Evolutionary conservation across 2,888 invertebrate genomes (phyloP).

Genomic region (Limenitis camilla): DNA sequence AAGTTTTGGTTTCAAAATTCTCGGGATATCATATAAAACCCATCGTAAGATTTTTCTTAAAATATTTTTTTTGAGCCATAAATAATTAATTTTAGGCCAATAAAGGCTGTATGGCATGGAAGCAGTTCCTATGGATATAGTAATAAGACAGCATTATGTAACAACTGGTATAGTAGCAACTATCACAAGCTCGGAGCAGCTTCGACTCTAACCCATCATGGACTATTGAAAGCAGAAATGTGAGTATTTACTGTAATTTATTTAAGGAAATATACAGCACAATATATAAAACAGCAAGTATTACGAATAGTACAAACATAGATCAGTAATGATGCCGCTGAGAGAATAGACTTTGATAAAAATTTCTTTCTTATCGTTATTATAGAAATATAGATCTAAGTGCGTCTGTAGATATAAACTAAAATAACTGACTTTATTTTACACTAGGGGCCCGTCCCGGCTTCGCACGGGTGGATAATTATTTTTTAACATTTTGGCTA

Average conservation of each 20-base stretch:
- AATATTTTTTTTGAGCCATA: too few relatives aligned
- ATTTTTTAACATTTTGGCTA: too few relatives aligned
- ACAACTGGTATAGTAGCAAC: slow-evolving; percentile 43
- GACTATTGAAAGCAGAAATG: slow-evolving; percentile 42
- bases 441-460: too few relatives aligned
- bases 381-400: too few relatives aligned
- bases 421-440: too few relatives aligned
- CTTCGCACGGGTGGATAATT: too few relatives aligned
- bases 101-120: slow-evolving; percentile 57
- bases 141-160: slow-evolving; percentile 32
- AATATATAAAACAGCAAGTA: background rate
- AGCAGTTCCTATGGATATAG: slow-evolving; percentile 31
- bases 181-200: slow-evolving; percentile 36
- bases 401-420: too few relatives aligned
- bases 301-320: background rate
- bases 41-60: too few relatives aligned
- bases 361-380: too few relatives aligned
- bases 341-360: too few relatives aligned
- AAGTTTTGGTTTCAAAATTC: background rate
- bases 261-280: background rate
- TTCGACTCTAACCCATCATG: slow-evolving; percentile 37
- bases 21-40: too few relatives aligned
- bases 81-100: slow-evolving; percentile 38
- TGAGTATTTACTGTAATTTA: slow-evolving; percentile 31
- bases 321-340: too few relatives aligned